Evolutionary conservation across 2,113 vertebrate genomes (phyloP), one percentile per base, ranked within the genome.

Genomic region (Oxyura jamaicensis): DNA sequence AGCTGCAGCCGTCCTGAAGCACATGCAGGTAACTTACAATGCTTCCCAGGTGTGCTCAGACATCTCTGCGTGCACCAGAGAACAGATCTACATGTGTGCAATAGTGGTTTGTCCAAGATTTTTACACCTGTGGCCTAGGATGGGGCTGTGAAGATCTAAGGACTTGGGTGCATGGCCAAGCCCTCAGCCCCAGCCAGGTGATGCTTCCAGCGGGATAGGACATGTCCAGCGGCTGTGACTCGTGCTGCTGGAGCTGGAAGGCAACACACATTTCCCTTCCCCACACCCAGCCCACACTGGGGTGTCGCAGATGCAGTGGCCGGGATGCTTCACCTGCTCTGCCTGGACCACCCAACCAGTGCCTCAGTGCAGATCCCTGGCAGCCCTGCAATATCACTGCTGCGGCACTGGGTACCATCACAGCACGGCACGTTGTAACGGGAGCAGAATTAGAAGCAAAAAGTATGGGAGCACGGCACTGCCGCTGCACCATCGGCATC

Each of bases 381-480:
- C 13, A 65, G 36, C 26, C 36, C 4, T n/a, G 48, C 60, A 65
- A 8, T 42, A 26, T 26, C 29, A n/a, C 48, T n/a, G n/a, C 60
- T 21, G 41, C 26, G 46, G 20, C 52, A 17, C 50, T 2, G 3
- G 62, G 50, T 17, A 41, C 41, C 41, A 41, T 67, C 50, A 10
- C 15, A 1, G 39, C 11, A 33, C 39, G 8, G 25, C 6, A 6
- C 14, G 26, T 13, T 5, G 3, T 35, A 56, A 23, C 2, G 8
- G 50, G 26, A 81, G 77, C 31, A 31, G 63, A 67, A 46, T 56
- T 22, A 29, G 8, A 11, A 0, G 3, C 11, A 18, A 48, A 48
- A 48, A 48, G 19, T 48, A 48, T 48, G 46, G 46, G 46, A 48
- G 8, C 46, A 21, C 56, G 11, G 39, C 22, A 26, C 71, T 42